A percentile compares a stretch with the other conserved stretches of the same genome.
These are phyloP conservation scores for Callospermophilus lateralis DNA, from an alignment of 2,113 vertebrate genomes.

Conservation along the genomic window DNA sequence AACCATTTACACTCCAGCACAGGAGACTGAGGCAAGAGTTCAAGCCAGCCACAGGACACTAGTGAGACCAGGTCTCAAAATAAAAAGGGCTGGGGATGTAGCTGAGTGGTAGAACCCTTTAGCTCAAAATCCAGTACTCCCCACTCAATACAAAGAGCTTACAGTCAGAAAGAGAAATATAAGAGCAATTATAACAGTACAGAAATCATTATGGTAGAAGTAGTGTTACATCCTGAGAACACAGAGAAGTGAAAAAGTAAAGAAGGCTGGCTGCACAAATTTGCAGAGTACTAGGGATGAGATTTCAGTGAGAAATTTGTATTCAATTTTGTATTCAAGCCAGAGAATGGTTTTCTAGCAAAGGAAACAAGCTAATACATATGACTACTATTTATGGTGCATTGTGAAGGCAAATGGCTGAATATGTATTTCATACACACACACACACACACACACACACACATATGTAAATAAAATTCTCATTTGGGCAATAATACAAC, in stretches of 20 bases:
- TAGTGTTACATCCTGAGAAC: neutral
- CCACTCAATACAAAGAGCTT: neutral
- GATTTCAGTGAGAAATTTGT: neutral
- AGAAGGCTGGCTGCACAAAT: neutral
- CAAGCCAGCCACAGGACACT: too few species aligned
- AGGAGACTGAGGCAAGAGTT: too few species aligned
- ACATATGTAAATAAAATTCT: neutral
- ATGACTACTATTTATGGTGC: neutral
- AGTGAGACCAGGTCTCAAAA: too few species aligned
- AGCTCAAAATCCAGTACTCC: too few species aligned
- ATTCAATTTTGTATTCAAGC: neutral
- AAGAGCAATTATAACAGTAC: neutral
- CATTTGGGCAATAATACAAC: neutral
- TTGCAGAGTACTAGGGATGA: neutral
- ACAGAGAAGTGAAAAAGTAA: neutral
- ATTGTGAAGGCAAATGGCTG: neutral
- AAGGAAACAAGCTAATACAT: neutral
- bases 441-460: neutral
- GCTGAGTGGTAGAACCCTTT: too few species aligned
- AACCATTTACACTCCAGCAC: neutral
- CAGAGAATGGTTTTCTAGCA: neutral
- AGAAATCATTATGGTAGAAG: neutral
- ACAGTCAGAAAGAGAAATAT: conserved; percentile 24
- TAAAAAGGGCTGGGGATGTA: too few species aligned
- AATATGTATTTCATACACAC: neutral